Conservation (phyloP, 2,113 vertebrate genomes). For the Tauraco erythrolophus region DNA sequence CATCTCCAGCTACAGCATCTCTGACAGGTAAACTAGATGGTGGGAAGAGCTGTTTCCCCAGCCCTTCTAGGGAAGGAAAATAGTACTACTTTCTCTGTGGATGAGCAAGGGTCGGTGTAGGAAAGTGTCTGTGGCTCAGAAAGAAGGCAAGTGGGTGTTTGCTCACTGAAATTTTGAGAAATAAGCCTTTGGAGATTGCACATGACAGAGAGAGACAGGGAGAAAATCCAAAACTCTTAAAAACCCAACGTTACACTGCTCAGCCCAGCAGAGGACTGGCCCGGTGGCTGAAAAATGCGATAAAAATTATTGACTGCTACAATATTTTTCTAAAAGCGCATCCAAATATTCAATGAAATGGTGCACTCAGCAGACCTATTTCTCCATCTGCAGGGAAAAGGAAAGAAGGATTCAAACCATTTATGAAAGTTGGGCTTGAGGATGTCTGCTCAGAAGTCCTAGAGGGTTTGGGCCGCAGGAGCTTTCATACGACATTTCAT, state of each 20-base stretch:
- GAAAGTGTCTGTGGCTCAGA: accelerated
- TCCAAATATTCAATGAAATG: background rate
- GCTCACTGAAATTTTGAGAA: background rate
- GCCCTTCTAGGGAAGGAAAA: background rate
- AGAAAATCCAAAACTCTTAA: background rate
- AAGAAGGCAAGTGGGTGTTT: background rate
- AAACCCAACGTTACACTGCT: accelerated
- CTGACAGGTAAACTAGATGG: background rate
- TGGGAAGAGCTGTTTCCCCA: background rate
- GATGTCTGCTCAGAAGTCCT: background rate
- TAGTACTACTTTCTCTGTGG: background rate
- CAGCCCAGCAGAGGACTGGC: background rate
- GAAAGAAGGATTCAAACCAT: background rate
- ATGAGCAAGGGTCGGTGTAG: background rate
- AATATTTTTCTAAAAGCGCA: background rate
- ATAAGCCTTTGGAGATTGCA: background rate
- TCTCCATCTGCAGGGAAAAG: background rate
- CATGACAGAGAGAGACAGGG: background rate
- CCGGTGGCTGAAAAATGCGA: background rate
- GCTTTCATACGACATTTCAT: background rate
- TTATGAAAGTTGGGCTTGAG: background rate
- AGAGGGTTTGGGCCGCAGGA: background rate
- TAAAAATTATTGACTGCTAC: background rate
- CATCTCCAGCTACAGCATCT: background rate
- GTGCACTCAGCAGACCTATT: background rate